Evolutionary conservation across 2,888 invertebrate species (phyloP), one percentile per base, ranked within the genome.

Genomic region (Rhimphoctona megacephalus): DNA sequence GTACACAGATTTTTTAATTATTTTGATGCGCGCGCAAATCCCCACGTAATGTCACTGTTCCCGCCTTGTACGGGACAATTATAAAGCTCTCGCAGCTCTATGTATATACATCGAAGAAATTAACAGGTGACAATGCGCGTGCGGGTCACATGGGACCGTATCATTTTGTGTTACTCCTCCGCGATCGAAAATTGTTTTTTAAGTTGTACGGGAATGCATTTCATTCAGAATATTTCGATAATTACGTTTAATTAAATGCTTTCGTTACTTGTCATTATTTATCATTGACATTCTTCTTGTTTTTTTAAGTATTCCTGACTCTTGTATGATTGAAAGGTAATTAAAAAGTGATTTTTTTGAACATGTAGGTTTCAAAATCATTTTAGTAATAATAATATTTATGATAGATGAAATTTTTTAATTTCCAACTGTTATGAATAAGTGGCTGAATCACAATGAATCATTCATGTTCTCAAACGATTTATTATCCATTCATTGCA

Each of bases 61-160:
- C 30, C 64, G 14, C 25, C 61, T 73, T 43, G 11, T 9, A 30
- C 39, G 43, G 54, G 33, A 66, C 33, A 57, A 73, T 73, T 57
- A 79, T 33, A 73, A 78, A 73, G 57, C 83, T 79, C 25, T 57
- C 43, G 25, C 39, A 9, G 22, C 19, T 33, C n/a, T n/a, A 33
- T 73, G 57, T 72, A 9, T 66, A 46, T 14, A 39, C 57, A 6
- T 30, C 52, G 54, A 72, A 36, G 25, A 46, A 66, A 74, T 83
- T 73, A 83, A 77, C 77, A 64, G 77, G 77, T 83, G 77, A 54
- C 72, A 43, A 61, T 52, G 17, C 17, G 19, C 36, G 22, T 46
- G 14, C 9, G 43, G n/a, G 22, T 49, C 64, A n/a, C 49, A n/a
- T 49, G 39, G 36, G 33, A 36, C 11, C 0, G 9, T 43, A 8